Conservation (phyloP, 2,888 invertebrate species). For the Agrochola lota region DNA sequence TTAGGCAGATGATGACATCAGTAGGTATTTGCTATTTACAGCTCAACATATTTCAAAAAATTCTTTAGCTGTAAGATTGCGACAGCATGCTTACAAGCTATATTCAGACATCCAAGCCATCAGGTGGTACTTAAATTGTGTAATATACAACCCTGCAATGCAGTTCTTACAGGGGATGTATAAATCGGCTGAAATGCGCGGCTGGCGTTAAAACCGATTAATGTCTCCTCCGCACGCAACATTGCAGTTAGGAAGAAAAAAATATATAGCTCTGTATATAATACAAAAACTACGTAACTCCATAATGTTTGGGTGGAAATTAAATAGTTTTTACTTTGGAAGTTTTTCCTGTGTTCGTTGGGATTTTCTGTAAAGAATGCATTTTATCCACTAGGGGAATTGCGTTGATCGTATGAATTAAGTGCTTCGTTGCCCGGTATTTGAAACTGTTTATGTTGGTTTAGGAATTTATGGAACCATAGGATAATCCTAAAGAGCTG, state of each 20-base stretch:
- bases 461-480: not conserved
- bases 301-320: constrained; percentile 46
- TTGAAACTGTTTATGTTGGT: constrained; percentile 1
- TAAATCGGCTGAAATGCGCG: constrained; percentile 76
- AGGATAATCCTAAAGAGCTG: too few relatives aligned
- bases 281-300: constrained; percentile 35
- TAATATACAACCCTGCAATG: constrained; percentile 75
- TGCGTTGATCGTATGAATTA: constrained; percentile 2
- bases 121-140: constrained; percentile 50
- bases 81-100: constrained; percentile 29
- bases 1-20: not conserved
- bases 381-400: constrained; percentile 25
- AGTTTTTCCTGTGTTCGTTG: constrained; percentile 40
- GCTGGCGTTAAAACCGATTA: constrained; percentile 83
- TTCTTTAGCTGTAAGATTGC: not conserved
- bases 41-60: not conserved
- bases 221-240: constrained; percentile 83
- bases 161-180: constrained; percentile 73
- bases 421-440: not conserved
- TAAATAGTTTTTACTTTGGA: constrained; percentile 57
- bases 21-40: not conserved
- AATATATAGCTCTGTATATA: constrained; percentile 32
- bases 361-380: constrained; percentile 46
- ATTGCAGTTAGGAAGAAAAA: constrained; percentile 79
- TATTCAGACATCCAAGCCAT: constrained; percentile 47